Conservation (phyloP, 1,140 invertebrate species). For the Planococcus citri region DNA sequence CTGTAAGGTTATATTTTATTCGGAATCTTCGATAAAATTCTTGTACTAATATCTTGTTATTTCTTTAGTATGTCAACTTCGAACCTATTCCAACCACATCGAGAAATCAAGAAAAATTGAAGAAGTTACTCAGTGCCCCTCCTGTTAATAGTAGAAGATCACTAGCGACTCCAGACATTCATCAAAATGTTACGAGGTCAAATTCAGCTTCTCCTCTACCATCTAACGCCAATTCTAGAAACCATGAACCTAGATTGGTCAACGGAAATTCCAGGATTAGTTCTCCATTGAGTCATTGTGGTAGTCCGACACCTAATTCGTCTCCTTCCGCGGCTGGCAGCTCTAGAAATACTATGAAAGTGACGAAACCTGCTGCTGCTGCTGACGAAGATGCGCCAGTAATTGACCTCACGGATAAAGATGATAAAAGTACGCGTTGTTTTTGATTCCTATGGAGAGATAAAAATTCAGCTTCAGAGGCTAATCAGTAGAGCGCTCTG, state of each 20-base stretch:
- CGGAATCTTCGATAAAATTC: neutral
- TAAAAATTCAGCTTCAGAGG: too few species aligned
- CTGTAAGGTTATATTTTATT: neutral
- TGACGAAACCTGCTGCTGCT: neutral
- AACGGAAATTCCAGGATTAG: neutral
- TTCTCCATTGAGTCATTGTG: neutral
- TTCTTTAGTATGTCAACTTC: too few species aligned
- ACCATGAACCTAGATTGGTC: neutral
- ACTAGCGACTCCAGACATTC: too few species aligned
- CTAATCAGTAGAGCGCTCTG: too few species aligned
- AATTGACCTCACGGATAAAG: neutral
- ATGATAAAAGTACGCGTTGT: neutral
- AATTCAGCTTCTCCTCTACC: too few species aligned
- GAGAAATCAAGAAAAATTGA: too few species aligned
- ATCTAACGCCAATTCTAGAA: neutral
- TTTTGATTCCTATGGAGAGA: too few species aligned
- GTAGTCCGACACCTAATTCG: neutral
- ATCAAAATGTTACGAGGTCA: too few species aligned
- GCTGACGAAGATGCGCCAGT: neutral
- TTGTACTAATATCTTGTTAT: too few species aligned
- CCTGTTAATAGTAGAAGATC: too few species aligned
- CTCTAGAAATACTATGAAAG: neutral
- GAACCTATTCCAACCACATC: too few species aligned
- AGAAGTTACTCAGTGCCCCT: too few species aligned
- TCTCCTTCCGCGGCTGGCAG: neutral